Base-by-base conservation (phyloP, 2,888 invertebrate species). In the Nomada ruficornis region DNA sequence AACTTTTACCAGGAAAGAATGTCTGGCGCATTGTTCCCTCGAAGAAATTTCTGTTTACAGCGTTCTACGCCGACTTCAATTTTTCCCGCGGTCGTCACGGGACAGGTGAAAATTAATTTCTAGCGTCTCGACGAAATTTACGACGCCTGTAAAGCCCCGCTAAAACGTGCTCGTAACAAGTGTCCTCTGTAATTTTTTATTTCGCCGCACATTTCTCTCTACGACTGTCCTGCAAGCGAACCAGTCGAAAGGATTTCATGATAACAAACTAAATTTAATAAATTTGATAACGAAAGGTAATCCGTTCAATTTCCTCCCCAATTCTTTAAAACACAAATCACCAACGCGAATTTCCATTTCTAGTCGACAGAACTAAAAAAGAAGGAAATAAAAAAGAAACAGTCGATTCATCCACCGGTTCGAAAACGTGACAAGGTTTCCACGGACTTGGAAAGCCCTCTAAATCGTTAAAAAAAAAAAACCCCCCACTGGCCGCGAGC, bases 71-170 rank as follows among this genome's bases (percentile, higher is more conserved):
- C 47, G 71, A 62, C 62, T 60, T 29, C 69, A 75, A 70, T 75
- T 75, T 70, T 44, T 26, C 7, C 36, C 52, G 62, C 29, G 62
- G 75, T 47, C 62, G 62, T 13, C 52, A 26, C 29, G 13, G 29
- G 75, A 70, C 75, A 70, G 75, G 23, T 62, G n/a, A 60, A 54
- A 62, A 75, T 75, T 75, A 69, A 75, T 75, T 70, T 75, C 44
- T 44, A 20, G 20, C 60, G 18, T 23, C 3, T 13, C 70, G 54
- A 29, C 70, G 54, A 44, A 52, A 75, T 75, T 75, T 75, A 75
- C 75, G 75, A 29, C 75, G 52, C 44, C 57, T 44, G 52, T 69
- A 75, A 75, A 26, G 75, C 52, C 69, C n/a, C 26, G 29, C 60
- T 26, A n/a, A 13, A 57, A 11, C 52, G 23, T n/a, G 52, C 59